Evolutionary conservation across 2,888 invertebrate species (phyloP).

Genomic region (Dicyrtomina minuta): DNA sequence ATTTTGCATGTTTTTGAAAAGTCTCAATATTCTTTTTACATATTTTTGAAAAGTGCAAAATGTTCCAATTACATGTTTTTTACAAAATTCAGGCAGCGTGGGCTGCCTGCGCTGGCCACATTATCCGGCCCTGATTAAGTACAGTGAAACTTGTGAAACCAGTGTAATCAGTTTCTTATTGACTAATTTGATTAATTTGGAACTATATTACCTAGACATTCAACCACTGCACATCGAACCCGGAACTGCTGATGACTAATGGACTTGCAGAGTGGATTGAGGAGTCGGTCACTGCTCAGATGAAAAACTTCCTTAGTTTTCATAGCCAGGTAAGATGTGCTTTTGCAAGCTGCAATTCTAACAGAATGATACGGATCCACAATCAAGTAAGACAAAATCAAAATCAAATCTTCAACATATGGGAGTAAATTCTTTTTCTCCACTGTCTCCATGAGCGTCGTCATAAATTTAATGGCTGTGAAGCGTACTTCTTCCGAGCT

Average conservation of each 20-base stretch:
- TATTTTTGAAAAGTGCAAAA: too few relatives aligned
- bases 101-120: too few relatives aligned
- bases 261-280: slow-evolving; percentile 71
- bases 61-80: too few relatives aligned
- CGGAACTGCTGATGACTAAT: slow-evolving; percentile 80
- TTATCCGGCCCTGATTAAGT: too few relatives aligned
- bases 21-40: too few relatives aligned
- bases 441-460: slow-evolving; percentile 67
- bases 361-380: slow-evolving; percentile 78
- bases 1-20: too few relatives aligned
- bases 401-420: slow-evolving; percentile 74
- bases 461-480: slow-evolving; percentile 67
- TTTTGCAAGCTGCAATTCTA: slow-evolving; percentile 74
- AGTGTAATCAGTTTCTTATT: neutral
- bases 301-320: slow-evolving; percentile 71
- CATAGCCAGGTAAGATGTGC: slow-evolving; percentile 67
- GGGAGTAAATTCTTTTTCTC: slow-evolving; percentile 61
- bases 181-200: neutral
- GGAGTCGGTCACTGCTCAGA: slow-evolving; percentile 70
- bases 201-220: slow-evolving; percentile 56
- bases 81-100: too few relatives aligned
- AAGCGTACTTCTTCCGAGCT: slow-evolving; percentile 80
- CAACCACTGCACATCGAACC: slow-evolving; percentile 72
- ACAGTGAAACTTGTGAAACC: too few relatives aligned
- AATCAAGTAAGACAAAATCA: slow-evolving; percentile 70